Base-by-base conservation (phyloP, 2,888 invertebrate genomes). In the Pomacea canaliculata region DNA sequence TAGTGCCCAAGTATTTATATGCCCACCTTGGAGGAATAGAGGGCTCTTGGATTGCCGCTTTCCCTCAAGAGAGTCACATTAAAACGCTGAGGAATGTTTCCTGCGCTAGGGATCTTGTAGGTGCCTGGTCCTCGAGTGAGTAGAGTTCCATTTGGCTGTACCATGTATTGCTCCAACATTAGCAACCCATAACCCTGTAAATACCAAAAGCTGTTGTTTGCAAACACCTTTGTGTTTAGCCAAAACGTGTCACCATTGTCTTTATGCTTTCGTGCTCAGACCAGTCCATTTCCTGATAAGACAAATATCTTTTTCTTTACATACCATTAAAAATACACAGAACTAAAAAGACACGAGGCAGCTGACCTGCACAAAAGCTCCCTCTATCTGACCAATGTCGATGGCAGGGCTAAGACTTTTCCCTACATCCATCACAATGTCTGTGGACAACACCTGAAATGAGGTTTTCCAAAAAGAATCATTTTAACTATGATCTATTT, bases 371-470 rank as follows among this genome's bases (percentile, higher is more conserved):
- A 96, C 93, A 87, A 97, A 98, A 0, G 93, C 98, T 4, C 98
- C 98, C 92, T 98, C 98, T 23, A 98, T 95, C 92, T 98, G 98
- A 0, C 98, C 98, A 84, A 98, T 95, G 86, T 98, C 98, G 81
- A 98, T 96, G 1, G 98, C 97, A 7, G 98, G 98, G 91, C 98
- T 98, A 75, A 98, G 91, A 91, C 97, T 97, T 83, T 96, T 94
- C 0, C 98, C 98, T 83, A 98, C 93, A 92, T 98, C 98, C 98
- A 98, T 98, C 0, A 98, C 97, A 84, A 98, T 97, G 87, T 98
- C 97, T 1, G 96, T 95, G 86, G 95, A 93, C 59, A 96, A 91
- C 1, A 97, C 94, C 93, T 94, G 83, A 7, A 70, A 70, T 63
- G 19, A 12, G 10, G 12, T 23, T 23, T 63, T n/a, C 63, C 27